Evolutionary conservation across 2,888 invertebrate genomes (phyloP).

Genomic region (Eupithecia tripunctaria): DNA sequence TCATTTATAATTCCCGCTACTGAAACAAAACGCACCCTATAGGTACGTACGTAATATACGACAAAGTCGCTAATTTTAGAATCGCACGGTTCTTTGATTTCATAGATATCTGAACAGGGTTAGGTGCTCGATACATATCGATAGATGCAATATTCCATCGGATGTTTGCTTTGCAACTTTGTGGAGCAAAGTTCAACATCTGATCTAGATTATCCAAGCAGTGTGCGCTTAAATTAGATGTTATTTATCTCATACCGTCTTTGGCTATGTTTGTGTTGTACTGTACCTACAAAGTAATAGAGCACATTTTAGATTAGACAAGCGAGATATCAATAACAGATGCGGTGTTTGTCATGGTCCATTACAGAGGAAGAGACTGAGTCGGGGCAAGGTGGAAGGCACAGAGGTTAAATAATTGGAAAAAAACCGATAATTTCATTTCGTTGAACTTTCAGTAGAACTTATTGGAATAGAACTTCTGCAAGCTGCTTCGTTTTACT

Average conservation of each 20-base stretch:
- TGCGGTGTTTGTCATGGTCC: not conserved
- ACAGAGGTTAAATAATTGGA: no score
- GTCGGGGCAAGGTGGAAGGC: no score
- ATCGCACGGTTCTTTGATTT: not conserved
- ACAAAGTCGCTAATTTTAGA: not conserved
- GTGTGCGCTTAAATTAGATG: not conserved
- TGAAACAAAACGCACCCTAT: not conserved
- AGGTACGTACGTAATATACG: not conserved
- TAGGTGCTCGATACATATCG: not conserved
- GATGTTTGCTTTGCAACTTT: constrained; percentile 8
- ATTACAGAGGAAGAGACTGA: not conserved
- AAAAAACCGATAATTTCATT: no score
- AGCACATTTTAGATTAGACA: constrained; percentile 1
- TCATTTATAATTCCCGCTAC: not conserved
- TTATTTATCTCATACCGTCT: constrained; percentile 4
- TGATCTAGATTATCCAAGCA: constrained; percentile 2
- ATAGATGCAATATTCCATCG: not conserved
- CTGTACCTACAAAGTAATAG: not conserved
- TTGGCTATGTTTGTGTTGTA: constrained; percentile 3
- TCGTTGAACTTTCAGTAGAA: no score
- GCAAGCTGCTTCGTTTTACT: not conserved
- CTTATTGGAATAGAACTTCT: no score
- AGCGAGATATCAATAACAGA: constrained; percentile 3
- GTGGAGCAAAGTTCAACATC: constrained; percentile 4
- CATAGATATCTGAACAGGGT: not conserved